Percentiles rank a stretch among this genome's conserved stretches.
Evolutionary conservation across 2,113 vertebrate species (phyloP).

Genomic region (Gobiocypris rarus): DNA sequence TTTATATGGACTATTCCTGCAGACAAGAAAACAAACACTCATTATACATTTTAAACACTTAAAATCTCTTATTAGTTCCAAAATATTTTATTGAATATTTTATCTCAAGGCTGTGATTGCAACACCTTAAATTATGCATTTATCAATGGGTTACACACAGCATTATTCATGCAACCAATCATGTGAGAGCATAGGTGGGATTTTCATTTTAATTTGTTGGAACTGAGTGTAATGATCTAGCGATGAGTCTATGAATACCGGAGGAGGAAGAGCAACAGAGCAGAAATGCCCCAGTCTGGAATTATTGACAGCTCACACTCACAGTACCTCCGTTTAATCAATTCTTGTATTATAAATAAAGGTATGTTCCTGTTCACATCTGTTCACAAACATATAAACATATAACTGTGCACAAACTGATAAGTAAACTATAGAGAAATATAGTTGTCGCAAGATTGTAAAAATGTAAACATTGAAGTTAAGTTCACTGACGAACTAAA

Average conservation of each 20-base stretch:
- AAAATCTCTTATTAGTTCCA: background rate
- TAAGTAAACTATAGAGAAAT: conserved; percentile 14
- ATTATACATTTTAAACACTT: too few relatives aligned
- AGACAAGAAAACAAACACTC: too few relatives aligned
- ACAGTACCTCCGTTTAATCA: conserved; percentile 25
- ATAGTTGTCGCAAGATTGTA: background rate
- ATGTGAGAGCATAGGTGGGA: background rate
- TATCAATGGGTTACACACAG: background rate
- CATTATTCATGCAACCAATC: conserved; percentile 40
- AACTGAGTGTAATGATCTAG: conserved; percentile 14
- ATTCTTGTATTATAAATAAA: conserved; percentile 51
- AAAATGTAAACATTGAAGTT: background rate
- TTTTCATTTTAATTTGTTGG: conserved; percentile 28
- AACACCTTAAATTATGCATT: background rate
- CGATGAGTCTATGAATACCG: conserved; percentile 47
- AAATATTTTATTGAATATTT: background rate
- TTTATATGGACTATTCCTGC: too few relatives aligned
- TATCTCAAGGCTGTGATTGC: background rate
- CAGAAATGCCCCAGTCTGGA: background rate
- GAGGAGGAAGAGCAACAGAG: conserved; percentile 15
- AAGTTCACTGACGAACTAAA: background rate
- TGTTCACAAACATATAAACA: conserved; percentile 7
- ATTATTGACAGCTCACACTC: conserved; percentile 47
- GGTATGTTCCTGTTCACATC: background rate
- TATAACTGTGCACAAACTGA: too few relatives aligned